phyloP scores from a whole-genome alignment of 2,113 vertebrate genomes.

The Hypanus sabinus region DNA sequence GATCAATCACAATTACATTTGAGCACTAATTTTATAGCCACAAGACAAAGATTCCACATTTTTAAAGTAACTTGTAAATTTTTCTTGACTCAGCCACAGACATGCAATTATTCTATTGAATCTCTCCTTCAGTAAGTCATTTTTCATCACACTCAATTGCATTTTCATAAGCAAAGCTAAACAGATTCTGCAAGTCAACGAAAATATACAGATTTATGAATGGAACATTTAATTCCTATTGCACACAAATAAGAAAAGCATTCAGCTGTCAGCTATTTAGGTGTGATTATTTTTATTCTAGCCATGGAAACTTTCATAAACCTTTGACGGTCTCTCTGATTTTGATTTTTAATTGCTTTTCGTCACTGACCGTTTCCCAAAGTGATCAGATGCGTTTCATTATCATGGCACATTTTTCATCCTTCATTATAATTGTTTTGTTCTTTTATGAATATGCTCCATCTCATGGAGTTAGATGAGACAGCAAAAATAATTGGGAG shows the following conservation, averaged over 20 bases:
- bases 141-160: not conserved
- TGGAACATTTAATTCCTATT: not conserved
- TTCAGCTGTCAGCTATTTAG: not conserved
- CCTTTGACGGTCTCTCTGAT: not conserved
- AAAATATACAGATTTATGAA: not conserved
- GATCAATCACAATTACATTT: constrained; percentile 24
- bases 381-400: not conserved
- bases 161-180: not conserved
- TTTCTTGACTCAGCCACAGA: not conserved
- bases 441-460: not conserved
- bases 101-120: constrained; percentile 28
- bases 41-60: not conserved
- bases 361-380: not conserved
- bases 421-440: not conserved
- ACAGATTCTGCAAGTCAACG: not conserved
- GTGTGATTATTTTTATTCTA: not conserved
- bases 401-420: not conserved
- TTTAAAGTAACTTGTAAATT: constrained; percentile 17
- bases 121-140: not conserved
- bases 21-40: not conserved
- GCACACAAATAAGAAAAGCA: not conserved
- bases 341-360: constrained; percentile 10
- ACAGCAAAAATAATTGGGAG: not conserved
- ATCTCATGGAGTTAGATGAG: not conserved
- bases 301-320: not conserved